A percentile compares a stretch with the other conserved stretches of the same genome.
These are phyloP conservation scores for Germaria angustata DNA, from an alignment of 2,888 invertebrate species.

Conservation along the genomic window DNA sequence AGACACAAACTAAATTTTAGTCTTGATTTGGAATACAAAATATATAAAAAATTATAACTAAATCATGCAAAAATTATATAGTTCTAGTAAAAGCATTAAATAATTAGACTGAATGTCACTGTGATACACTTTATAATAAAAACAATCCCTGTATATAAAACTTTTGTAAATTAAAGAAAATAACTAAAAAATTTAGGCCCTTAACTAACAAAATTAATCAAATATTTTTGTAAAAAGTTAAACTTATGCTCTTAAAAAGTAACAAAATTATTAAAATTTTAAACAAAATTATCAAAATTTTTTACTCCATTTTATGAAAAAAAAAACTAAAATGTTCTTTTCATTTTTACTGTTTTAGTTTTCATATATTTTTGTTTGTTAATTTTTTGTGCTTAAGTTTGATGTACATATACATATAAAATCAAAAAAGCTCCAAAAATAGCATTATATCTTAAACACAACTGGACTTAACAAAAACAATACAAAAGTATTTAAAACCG, in stretches of 20 bases:
- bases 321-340: slow-evolving; percentile 14
- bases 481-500: neutral
- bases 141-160: slow-evolving; percentile 71
- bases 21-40: neutral
- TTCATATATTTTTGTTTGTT: neutral
- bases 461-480: slow-evolving; percentile 11
- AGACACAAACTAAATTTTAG: slow-evolving; percentile 45
- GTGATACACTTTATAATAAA: slow-evolving; percentile 74
- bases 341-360: slow-evolving; percentile 20
- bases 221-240: slow-evolving; percentile 69
- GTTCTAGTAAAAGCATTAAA: slow-evolving; percentile 78
- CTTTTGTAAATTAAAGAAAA: slow-evolving; percentile 74
- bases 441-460: neutral
- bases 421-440: slow-evolving; percentile 63
- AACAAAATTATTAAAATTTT: slow-evolving; percentile 44
- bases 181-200: slow-evolving; percentile 73
- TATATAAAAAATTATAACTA: slow-evolving; percentile 57
- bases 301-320: slow-evolving; percentile 61
- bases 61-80: slow-evolving; percentile 72
- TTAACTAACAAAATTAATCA: slow-evolving; percentile 69
- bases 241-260: slow-evolving; percentile 55
- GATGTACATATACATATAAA: slow-evolving; percentile 61
- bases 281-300: slow-evolving; percentile 64
- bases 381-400: slow-evolving; percentile 1
- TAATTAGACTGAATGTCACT: slow-evolving; percentile 79